These are phyloP conservation scores for Drosophila dunni DNA, from an alignment of 1,140 invertebrate species.

Conservation along the genomic window DNA sequence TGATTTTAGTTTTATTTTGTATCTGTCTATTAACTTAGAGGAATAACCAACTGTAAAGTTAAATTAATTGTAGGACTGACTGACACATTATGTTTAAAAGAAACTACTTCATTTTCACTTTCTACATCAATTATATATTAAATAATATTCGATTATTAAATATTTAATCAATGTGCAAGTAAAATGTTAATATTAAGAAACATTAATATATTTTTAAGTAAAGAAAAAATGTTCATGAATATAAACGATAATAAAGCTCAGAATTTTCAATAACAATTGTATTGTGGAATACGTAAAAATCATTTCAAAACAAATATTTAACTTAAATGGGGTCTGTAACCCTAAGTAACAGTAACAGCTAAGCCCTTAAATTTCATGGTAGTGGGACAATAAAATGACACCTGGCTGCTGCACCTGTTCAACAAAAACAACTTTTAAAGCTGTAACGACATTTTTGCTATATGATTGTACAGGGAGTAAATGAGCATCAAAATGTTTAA, in stretches of 20 bases:
- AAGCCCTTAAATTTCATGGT: conserved; percentile 9
- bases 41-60: too few species aligned
- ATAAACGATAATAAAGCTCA: background rate
- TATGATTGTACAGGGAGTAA: conserved; percentile 8
- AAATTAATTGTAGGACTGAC: too few species aligned
- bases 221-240: background rate
- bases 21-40: too few species aligned
- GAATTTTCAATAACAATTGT: background rate
- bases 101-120: too few species aligned
- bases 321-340: conserved; percentile 13
- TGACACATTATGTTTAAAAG: too few species aligned
- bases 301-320: conserved; percentile 4
- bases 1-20: too few species aligned
- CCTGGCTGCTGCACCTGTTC: conserved; percentile 41
- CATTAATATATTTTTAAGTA: background rate
- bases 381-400: conserved; percentile 23
- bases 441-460: conserved; percentile 11
- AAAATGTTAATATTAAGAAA: too few species aligned
- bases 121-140: too few species aligned
- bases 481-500: conserved; percentile 7
- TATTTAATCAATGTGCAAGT: too few species aligned
- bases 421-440: conserved; percentile 4
- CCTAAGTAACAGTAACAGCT: background rate
- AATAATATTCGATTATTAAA: too few species aligned
- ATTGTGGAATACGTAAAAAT: background rate